Percentiles rank a stretch among this genome's conserved stretches.
Conservation (phyloP, 2,888 invertebrate species). For the Acleris cristana region DNA sequence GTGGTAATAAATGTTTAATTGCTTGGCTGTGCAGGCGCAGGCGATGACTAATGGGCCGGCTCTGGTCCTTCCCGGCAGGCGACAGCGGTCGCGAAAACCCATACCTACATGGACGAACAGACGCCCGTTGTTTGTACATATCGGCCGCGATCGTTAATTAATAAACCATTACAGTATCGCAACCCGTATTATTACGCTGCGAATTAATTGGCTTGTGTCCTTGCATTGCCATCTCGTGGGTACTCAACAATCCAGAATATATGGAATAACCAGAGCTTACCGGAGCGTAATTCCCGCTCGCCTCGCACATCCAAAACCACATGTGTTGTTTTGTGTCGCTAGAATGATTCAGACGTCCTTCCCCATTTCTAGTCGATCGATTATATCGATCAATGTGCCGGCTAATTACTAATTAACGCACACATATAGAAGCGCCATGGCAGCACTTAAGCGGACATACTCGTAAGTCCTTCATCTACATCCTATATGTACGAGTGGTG, state of each 20-base stretch:
- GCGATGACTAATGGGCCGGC: conserved; percentile 53
- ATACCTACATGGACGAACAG: conserved; percentile 22
- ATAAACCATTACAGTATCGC: conserved; percentile 29
- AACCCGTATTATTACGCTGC: conserved; percentile 6
- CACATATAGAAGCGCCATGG: too few species aligned
- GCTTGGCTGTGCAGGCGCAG: conserved; percentile 51
- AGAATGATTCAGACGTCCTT: too few species aligned
- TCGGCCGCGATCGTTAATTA: conserved; percentile 15
- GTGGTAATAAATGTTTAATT: conserved; percentile 64
- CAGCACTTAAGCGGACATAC: too few species aligned
- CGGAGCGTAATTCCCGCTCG: too few species aligned
- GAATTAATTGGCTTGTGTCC: background rate
- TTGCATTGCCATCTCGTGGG: background rate
- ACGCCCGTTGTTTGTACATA: conserved; percentile 11
- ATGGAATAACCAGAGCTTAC: too few species aligned
- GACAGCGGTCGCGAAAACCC: conserved; percentile 10
- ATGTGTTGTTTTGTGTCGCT: too few species aligned
- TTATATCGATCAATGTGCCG: too few species aligned
- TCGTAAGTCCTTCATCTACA: too few species aligned
- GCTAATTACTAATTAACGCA: too few species aligned
- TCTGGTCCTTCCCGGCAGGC: conserved; percentile 45
- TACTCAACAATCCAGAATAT: background rate
- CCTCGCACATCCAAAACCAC: too few species aligned
- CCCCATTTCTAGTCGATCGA: too few species aligned
- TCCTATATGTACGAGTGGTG: too few species aligned